Conservation (phyloP, 2,888 invertebrate species). For the Notocelia uddmanniana region DNA sequence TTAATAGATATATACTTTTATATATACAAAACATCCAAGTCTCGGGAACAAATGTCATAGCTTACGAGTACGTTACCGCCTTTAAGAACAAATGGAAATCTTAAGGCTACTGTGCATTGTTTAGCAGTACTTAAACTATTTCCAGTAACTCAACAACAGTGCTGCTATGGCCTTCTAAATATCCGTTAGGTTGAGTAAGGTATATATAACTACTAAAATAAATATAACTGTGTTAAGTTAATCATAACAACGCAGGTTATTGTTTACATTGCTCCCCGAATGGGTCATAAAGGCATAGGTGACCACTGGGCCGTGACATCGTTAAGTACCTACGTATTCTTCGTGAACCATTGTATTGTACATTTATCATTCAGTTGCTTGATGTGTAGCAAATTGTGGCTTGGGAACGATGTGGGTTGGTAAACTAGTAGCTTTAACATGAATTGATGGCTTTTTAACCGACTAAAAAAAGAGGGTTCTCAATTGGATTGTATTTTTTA, state of each 20-base stretch:
- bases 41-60: too few species aligned
- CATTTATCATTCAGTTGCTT: slow-evolving; percentile 28
- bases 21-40: too few species aligned
- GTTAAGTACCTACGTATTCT: slow-evolving; percentile 35
- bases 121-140: not conserved
- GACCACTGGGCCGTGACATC: slow-evolving; percentile 6
- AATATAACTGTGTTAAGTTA: not conserved
- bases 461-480: too few species aligned
- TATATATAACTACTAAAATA: slow-evolving; percentile 7
- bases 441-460: not conserved
- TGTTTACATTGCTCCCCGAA: slow-evolving; percentile 15
- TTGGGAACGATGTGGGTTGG: not conserved
- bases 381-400: slow-evolving; percentile 29
- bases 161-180: not conserved
- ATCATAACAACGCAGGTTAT: not conserved
- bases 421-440: slow-evolving; percentile 10
- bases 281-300: slow-evolving; percentile 40
- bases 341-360: slow-evolving; percentile 11
- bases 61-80: too few species aligned
- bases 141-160: not conserved
- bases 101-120: too few species aligned
- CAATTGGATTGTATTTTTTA: too few species aligned
- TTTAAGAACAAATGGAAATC: too few species aligned
- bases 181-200: not conserved
- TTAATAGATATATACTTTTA: too few species aligned